A percentile compares a stretch with the other conserved stretches of the same genome.
Evolutionary conservation across 2,797 vertebrate species (phyloP).

Genomic region (Sorex maritimensis): DNA sequence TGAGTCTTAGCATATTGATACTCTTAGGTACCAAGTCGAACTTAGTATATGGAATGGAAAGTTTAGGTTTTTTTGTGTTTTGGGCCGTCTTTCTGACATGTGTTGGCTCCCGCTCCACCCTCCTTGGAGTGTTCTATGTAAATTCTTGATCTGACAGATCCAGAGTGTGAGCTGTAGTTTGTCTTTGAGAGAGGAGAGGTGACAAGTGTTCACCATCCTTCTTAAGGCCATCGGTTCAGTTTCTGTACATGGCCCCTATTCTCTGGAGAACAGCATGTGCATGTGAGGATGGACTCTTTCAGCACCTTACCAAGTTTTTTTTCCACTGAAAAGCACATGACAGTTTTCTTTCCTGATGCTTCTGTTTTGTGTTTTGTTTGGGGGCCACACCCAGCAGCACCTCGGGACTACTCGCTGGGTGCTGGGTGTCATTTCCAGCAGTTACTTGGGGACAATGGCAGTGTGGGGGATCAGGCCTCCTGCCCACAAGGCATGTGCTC

Average conservation of each 20-base stretch:
- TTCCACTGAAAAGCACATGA: conserved; percentile 17
- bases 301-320: conserved; percentile 3
- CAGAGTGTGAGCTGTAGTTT: conserved; percentile 30
- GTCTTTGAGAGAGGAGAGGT: conserved; percentile 35
- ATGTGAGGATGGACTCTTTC: conserved; percentile 5
- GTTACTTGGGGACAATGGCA: no score
- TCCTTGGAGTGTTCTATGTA: conserved; percentile 8
- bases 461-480: no score
- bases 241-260: conserved; percentile 45
- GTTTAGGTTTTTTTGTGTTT: conserved; percentile 16
- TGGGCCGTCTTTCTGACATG: conserved; percentile 33
- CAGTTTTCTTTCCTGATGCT: conserved; percentile 46
- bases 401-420: no score
- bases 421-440: no score
- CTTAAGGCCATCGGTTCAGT: conserved; percentile 7
- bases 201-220: conserved; percentile 44
- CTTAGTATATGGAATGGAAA: background rate
- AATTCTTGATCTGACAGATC: conserved; percentile 16
- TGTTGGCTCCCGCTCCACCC: background rate
- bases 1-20: background rate
- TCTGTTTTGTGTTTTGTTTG: background rate
- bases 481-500: no score
- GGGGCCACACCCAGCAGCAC: no score
- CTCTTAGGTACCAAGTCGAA: background rate
- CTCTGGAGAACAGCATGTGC: conserved; percentile 35